phyloP scores from a whole-genome alignment of 2,113 vertebrate species.

The Antennarius striatus region DNA sequence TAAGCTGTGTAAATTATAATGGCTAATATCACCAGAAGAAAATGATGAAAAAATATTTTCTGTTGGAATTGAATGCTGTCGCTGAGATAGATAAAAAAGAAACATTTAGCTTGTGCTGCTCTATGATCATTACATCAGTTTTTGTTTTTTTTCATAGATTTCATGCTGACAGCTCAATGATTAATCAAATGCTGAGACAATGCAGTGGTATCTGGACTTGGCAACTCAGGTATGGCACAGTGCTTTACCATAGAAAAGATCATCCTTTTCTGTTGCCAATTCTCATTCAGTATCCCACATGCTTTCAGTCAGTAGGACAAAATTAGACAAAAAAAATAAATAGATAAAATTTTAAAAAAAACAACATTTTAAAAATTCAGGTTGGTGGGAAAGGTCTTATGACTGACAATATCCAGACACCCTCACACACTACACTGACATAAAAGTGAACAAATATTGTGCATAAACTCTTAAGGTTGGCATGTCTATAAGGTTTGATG shows the following conservation, averaged over 20 bases:
- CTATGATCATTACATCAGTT: background rate
- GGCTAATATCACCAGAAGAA: no score
- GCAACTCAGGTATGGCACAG: conserved; percentile 78
- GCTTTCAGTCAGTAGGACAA: conserved; percentile 79
- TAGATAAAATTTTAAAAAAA: conserved; percentile 29
- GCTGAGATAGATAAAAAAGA: no score
- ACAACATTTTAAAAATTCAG: conserved; percentile 27
- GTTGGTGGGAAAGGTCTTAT: conserved; percentile 32
- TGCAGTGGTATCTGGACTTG: conserved; percentile 66
- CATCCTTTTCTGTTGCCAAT: conserved; percentile 58
- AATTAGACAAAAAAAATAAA: conserved; percentile 60
- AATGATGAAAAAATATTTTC: no score
- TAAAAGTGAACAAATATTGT: conserved; percentile 52
- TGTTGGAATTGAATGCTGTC: no score
- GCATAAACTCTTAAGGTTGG: conserved; percentile 58
- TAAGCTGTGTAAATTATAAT: no score
- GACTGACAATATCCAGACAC: conserved; percentile 50
- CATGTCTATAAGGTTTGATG: conserved; percentile 53
- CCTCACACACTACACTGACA: conserved; percentile 45
- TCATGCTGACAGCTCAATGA: conserved; percentile 23
- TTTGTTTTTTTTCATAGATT: conserved; percentile 40
- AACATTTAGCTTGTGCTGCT: no score
- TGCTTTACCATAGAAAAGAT: conserved; percentile 39
- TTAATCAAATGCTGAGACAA: conserved; percentile 35
- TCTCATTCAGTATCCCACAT: conserved; percentile 61